phyloP scores from a whole-genome alignment of 2,797 vertebrate genomes.

The Molossus molossus region DNA sequence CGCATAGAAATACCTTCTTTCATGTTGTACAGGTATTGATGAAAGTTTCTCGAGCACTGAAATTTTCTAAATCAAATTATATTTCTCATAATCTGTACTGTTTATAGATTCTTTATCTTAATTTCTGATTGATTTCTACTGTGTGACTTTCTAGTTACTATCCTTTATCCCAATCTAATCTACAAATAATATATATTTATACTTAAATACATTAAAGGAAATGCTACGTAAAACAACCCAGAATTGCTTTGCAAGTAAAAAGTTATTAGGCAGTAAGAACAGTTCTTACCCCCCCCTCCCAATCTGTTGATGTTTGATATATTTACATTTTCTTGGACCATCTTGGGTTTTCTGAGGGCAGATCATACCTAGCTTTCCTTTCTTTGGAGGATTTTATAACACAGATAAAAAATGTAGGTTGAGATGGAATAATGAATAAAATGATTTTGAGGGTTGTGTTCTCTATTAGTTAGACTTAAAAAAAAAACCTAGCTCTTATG shows the following conservation, averaged over 20 bases:
- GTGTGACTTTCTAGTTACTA: conserved; percentile 40
- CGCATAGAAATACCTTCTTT: background rate
- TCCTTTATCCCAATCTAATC: background rate
- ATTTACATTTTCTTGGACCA: background rate
- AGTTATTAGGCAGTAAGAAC: background rate
- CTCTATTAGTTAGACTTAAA: conserved; percentile 1
- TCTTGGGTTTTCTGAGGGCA: background rate
- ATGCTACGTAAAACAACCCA: conserved; percentile 4
- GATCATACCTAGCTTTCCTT: background rate
- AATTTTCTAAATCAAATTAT: conserved; percentile 64
- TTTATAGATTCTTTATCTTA: conserved; percentile 53
- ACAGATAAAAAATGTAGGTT: conserved; percentile 68
- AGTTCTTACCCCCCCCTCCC: background rate
- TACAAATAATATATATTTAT: background rate
- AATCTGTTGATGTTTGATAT: background rate
- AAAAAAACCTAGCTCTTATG: background rate
- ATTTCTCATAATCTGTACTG: background rate
- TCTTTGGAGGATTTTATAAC: conserved; percentile 64
- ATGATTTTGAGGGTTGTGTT: conserved; percentile 65
- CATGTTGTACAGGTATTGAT: background rate
- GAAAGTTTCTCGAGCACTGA: conserved; percentile 19
- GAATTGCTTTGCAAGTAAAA: conserved; percentile 52
- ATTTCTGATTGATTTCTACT: conserved; percentile 39
- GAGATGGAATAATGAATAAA: conserved; percentile 73
- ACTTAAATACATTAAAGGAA: background rate